Evolutionary conservation across 2,797 vertebrate genomes (phyloP).

Genomic region (Synanceia verrucosa): DNA sequence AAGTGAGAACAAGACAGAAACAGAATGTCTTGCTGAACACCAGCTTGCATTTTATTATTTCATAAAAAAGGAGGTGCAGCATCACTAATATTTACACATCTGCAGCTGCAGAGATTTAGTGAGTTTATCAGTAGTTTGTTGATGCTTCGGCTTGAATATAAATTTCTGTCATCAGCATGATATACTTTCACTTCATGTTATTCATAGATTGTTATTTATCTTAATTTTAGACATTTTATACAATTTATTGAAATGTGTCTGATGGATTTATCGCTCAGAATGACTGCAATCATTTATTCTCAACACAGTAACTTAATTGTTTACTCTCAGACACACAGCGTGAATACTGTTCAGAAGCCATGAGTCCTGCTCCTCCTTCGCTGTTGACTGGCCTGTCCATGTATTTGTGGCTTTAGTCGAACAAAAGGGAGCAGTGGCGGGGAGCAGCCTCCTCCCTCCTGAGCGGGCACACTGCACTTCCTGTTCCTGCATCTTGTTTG

Average conservation of each 20-base stretch:
- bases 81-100: not conserved
- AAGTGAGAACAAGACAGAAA: not conserved
- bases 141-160: not conserved
- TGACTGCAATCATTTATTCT: not conserved
- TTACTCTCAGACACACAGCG: not conserved
- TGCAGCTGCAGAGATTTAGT: not conserved
- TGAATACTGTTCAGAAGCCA: not conserved
- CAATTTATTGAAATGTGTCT: not conserved
- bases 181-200: not conserved
- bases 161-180: not conserved
- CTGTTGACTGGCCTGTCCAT: slow-evolving; percentile 13
- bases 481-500: slow-evolving; percentile 72
- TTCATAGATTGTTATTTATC: not conserved
- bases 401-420: slow-evolving; percentile 14
- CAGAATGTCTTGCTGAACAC: not conserved
- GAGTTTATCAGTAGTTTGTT: not conserved
- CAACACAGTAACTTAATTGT: not conserved
- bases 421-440: slow-evolving; percentile 34
- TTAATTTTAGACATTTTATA: not conserved
- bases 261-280: too few relatives aligned
- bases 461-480: slow-evolving; percentile 47
- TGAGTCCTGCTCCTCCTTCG: slow-evolving; percentile 1
- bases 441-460: slow-evolving; percentile 18
- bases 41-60: not conserved
- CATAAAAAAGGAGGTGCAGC: not conserved